phyloP scores from a whole-genome alignment of 2,888 invertebrate genomes.

The Lamellibrachia columna region DNA sequence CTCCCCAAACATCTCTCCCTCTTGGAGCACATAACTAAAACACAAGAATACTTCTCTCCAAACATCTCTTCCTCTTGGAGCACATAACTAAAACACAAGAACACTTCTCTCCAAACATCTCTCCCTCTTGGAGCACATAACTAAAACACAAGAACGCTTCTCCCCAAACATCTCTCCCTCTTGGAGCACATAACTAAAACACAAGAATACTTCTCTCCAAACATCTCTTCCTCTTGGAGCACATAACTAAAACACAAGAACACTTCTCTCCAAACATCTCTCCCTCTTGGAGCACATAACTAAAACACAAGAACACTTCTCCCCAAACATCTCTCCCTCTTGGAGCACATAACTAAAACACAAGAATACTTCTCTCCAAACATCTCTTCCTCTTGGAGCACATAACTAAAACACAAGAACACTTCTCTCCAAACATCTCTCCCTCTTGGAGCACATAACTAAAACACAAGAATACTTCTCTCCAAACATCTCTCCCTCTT shows the following conservation, averaged over 20 bases:
- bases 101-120: neutral
- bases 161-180: neutral
- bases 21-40: neutral
- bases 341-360: neutral
- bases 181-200: neutral
- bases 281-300: constrained; percentile 71
- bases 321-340: neutral
- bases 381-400: neutral
- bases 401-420: neutral
- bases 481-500: constrained; percentile 83
- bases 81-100: neutral
- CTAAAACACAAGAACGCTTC: neutral
- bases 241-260: neutral
- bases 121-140: neutral
- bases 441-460: neutral
- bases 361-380: neutral
- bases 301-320: neutral
- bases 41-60: constrained; percentile 73
- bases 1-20: neutral
- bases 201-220: neutral
- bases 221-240: neutral
- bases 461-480: constrained; percentile 68
- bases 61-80: constrained; percentile 78
- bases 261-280: constrained; percentile 80
- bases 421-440: neutral